These are phyloP conservation scores for Halichoeres trimaculatus DNA, from an alignment of 2,113 vertebrate species.

Conservation along the genomic window DNA sequence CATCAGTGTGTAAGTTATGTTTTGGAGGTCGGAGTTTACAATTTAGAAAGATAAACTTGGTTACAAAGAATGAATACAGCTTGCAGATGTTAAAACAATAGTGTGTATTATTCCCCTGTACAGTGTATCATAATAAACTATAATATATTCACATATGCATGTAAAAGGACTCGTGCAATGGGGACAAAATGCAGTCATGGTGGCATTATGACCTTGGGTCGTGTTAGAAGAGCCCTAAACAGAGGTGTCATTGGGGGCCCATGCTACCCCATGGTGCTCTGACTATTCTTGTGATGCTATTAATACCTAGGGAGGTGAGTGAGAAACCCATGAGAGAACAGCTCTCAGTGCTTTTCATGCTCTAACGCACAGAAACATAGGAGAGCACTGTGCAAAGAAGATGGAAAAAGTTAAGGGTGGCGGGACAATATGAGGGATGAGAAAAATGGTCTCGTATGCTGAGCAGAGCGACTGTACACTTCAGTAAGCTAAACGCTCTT, in stretches of 20 bases:
- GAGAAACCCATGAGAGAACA: conserved; percentile 26
- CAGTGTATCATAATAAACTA: background rate
- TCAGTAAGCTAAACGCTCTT: conserved; percentile 43
- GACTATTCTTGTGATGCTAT: conserved; percentile 53
- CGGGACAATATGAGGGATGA: conserved; percentile 3
- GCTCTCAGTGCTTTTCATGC: conserved; percentile 41
- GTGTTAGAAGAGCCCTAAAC: conserved; percentile 23
- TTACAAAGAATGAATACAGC: background rate
- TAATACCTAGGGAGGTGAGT: conserved; percentile 43
- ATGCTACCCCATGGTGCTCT: conserved; percentile 13
- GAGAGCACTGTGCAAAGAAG: background rate
- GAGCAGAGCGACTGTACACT: conserved; percentile 30
- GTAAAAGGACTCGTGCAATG: background rate
- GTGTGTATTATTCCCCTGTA: too few relatives aligned
- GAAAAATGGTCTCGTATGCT: conserved; percentile 18
- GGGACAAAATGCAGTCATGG: conserved; percentile 10
- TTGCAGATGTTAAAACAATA: background rate
- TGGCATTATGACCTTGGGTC: conserved; percentile 26
- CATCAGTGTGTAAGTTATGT: background rate
- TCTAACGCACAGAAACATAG: conserved; percentile 45
- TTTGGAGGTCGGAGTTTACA: background rate
- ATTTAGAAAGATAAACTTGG: background rate
- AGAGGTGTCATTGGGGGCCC: conserved; percentile 52
- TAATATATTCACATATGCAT: background rate
- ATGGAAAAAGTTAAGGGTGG: background rate